Conservation (phyloP, 2,888 invertebrate species). For the Drosophila borealis region DNA sequence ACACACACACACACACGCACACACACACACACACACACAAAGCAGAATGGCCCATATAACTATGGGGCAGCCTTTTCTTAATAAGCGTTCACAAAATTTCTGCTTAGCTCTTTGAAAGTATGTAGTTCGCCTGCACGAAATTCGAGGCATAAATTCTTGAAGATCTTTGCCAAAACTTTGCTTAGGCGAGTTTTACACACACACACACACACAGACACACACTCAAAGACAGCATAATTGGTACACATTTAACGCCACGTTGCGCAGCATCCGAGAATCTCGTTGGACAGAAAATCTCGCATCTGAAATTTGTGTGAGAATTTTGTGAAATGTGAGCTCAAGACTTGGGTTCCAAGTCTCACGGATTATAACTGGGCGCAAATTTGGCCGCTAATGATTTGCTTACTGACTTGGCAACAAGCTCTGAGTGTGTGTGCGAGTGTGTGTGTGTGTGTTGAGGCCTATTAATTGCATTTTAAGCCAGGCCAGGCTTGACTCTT, state of each 20-base stretch:
- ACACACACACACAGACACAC: conserved; percentile 12
- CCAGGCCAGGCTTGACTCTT: conserved; percentile 33
- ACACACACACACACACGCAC: conserved; percentile 29
- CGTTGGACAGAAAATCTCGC: conserved; percentile 18
- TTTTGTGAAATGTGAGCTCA: conserved; percentile 47
- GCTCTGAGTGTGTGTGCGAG: conserved; percentile 10
- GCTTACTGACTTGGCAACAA: conserved; percentile 70
- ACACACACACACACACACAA: conserved; percentile 17
- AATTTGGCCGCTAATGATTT: conserved; percentile 73
- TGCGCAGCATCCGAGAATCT: conserved; percentile 48
- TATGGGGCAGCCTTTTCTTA: conserved; percentile 63
- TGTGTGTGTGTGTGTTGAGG: conserved; percentile 15
- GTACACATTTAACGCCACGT: conserved; percentile 72
- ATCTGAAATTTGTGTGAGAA: conserved; percentile 75
- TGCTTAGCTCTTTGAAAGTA: conserved; percentile 67
- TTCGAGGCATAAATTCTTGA: conserved; percentile 70
- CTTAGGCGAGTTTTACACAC: conserved; percentile 27
- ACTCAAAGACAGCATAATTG: conserved; percentile 47
- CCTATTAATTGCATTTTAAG: conserved; percentile 66
- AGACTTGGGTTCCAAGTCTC: conserved; percentile 11
- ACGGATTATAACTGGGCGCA: conserved; percentile 72
- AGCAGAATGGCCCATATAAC: conserved; percentile 62
- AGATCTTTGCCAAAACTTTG: conserved; percentile 48
- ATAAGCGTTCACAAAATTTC: conserved; percentile 62
- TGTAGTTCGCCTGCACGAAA: conserved; percentile 61